Evolutionary conservation across 2,113 vertebrate species (phyloP).

Genomic region (Herpetotheres cachinnans): DNA sequence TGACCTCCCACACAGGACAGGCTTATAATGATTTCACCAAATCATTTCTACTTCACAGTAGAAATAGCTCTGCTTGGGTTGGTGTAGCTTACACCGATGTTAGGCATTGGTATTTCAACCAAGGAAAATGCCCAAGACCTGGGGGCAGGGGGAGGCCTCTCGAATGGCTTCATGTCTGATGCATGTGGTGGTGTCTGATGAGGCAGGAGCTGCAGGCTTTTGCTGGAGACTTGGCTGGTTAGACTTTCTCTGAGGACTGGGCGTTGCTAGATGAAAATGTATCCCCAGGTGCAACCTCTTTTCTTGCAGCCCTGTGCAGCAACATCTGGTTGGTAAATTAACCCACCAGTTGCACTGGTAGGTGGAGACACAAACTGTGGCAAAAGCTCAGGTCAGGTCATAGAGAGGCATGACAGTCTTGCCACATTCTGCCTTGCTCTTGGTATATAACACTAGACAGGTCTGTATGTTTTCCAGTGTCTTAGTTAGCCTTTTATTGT

Average conservation of each 20-base stretch:
- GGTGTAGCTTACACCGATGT: not conserved
- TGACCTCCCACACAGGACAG: not conserved
- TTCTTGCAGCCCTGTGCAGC: not conserved
- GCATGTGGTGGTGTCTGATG: not conserved
- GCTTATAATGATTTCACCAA: not conserved
- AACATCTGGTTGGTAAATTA: not conserved
- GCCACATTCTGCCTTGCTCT: not conserved
- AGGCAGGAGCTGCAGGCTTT: not conserved
- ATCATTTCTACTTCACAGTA: not conserved
- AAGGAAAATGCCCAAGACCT: not conserved
- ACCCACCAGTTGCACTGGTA: not conserved
- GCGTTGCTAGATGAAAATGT: not conserved
- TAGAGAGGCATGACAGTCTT: not conserved
- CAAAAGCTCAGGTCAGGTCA: not conserved
- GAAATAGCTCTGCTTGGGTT: not conserved
- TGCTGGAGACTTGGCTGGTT: not conserved
- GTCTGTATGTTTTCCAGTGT: not conserved
- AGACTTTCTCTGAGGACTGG: not conserved
- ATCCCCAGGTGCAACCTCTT: not conserved
- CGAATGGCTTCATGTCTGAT: too few species aligned
- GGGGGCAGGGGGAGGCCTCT: not conserved
- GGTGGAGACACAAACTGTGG: rapidly evolving
- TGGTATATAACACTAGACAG: not conserved
- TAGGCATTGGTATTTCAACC: not conserved
- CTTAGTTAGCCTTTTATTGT: not conserved